Evolutionary conservation across 1,140 invertebrate genomes (phyloP), one percentile per base, ranked within the genome.

Genomic region (Ptiloglossa arizonensis): DNA sequence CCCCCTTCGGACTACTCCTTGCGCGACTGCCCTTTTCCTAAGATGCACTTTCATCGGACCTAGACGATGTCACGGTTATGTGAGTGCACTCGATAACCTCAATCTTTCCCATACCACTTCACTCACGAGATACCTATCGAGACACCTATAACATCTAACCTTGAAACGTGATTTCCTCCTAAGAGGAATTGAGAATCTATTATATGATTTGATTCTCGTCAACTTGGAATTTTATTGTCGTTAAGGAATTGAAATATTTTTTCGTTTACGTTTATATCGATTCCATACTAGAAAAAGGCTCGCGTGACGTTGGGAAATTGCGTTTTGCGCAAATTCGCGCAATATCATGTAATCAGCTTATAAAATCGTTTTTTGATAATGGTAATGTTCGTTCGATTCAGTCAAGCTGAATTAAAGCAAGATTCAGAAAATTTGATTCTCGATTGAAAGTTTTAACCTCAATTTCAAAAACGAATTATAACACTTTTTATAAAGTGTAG

Each of bases 51-150:
- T 22, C 57, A 46, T 50, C 17, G 54, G 27, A 63, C 15, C 29
- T 13, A 52, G 17, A 35, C 75, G 68, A 44, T 79, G 67, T 78
- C 73, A 70, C 80, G 80, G 70, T 86, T 85, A 86, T 80, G 80
- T 85, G 85, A 80, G 68, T 73, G 44, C 64, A 44, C 27, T 60
- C 60, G 77, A 75, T 89, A 90, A 89, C 89, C 89, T 90, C 89
- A 89, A 89, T 88, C 81, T 86, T 59, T 64, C 29, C 67, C 32
- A 63, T 54, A 74, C 64, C 48, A 46, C 56, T 59, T 63, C 60
- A 8, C 41, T 66, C 35, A n/a, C 27, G 52, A 80, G 27, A 81
- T 66, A 57, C 17, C 59, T 38, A 44, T 74, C 17, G 59, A 57
- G n/a, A 17, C 57, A 46, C 62, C 48, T 68, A 57, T 60, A 80